Evolutionary conservation across 2,888 invertebrate species (phyloP), one percentile per base, ranked within the genome.

Genomic region (Metopia argyrocephala): DNA sequence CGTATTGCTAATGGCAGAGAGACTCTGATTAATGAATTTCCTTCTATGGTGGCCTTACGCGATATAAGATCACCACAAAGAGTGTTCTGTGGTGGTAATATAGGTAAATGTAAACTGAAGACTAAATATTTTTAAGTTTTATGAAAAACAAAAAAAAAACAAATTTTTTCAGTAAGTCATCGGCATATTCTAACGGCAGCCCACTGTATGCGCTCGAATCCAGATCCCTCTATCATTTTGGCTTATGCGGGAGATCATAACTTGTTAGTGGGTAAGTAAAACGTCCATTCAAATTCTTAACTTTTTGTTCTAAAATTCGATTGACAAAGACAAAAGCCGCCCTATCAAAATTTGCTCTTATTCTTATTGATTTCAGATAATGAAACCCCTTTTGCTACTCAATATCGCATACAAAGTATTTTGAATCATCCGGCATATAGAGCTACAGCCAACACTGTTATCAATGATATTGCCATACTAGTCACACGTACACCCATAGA

Each of bases 1-100:
- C 91, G 92, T 75, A 93, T 94, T 59, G 92, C 93, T 0, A 93
- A 93, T 18, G 94, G 94, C 0, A 79, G 83, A 1, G 91, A 92
- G 78, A 91, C 93, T 0, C 90, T 90, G 0, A 87, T 91, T 0
- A 92, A 93, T 83, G 94, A 94, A 86, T 94, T 89, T 85, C 93
- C 93, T 0, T 92, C 92, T 76, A 93, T 93, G 92, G 92, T 92
- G 1, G 93, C 90, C 0, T 70, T 94, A 1, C 80, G 85, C 0
- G 88, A 87, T 45, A 5, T 82, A 5, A 65, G 69, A 1, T 46
- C 68, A 0, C 83, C 57, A 3, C 75, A 84, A 27, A 76, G 85
- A 5, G 75, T 91, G 4, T 89, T 90, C 78, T 92, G 93, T 84
- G 93, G 93, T 3, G 91, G 91, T 9, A 89, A 89, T 52, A 92